phyloP scores from a whole-genome alignment of 2,113 vertebrate genomes.

The Mastomys coucha region DNA sequence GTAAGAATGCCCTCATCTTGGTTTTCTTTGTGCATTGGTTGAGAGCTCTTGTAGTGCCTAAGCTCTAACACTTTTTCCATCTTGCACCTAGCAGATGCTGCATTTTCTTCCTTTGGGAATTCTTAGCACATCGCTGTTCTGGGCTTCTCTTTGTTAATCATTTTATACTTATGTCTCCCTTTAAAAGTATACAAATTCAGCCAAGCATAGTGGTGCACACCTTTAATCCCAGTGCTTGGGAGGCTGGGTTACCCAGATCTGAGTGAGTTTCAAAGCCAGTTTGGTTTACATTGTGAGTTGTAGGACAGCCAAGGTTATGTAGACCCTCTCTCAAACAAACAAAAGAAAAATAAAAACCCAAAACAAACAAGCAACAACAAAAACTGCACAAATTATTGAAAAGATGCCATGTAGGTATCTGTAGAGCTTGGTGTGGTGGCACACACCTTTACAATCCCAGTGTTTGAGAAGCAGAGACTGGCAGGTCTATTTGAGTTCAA shows the following conservation, averaged over 20 bases:
- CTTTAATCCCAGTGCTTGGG: neutral
- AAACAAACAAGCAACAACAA: neutral
- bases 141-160: neutral
- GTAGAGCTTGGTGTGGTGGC: neutral
- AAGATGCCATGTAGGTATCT: neutral
- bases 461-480: neutral
- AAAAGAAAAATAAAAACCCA: neutral
- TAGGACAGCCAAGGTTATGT: neutral
- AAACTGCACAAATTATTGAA: neutral
- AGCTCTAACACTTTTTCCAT: neutral
- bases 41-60: neutral
- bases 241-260: neutral
- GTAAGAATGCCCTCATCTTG: conserved; percentile 29
- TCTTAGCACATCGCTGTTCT: neutral
- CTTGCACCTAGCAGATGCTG: neutral
- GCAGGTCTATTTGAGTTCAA: neutral
- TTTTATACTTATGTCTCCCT: neutral
- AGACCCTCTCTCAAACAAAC: neutral
- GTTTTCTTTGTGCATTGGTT: conserved; percentile 10
- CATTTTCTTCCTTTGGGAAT: neutral
- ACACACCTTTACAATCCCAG: neutral
- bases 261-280: neutral
- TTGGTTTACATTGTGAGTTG: neutral
- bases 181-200: neutral
- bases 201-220: neutral